phyloP scores from a whole-genome alignment of 2,888 invertebrate genomes.

The Zhengitettix transpicula region DNA sequence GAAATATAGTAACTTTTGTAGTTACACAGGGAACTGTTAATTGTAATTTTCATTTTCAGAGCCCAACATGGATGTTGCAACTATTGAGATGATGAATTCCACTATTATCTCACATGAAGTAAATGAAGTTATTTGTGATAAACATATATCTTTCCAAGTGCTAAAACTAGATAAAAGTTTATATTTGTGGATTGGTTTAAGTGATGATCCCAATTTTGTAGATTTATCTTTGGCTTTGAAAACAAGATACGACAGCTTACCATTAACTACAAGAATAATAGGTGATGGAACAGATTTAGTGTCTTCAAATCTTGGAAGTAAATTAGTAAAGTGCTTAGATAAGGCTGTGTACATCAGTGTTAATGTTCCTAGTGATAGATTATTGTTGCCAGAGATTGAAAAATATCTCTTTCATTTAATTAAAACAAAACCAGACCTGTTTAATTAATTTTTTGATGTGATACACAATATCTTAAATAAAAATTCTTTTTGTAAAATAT shows the following conservation, averaged over 20 bases:
- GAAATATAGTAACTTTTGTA: no score
- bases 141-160: constrained; percentile 22
- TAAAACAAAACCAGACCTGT: no score
- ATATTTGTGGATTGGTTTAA: constrained; percentile 28
- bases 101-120: no score
- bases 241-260: constrained; percentile 19
- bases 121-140: no score
- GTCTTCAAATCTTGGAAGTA: constrained; percentile 22
- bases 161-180: constrained; percentile 28
- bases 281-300: constrained; percentile 22
- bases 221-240: constrained; percentile 25
- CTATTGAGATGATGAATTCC: no score
- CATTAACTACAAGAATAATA: constrained; percentile 24
- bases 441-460: no score
- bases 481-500: no score
- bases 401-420: constrained; percentile 18
- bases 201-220: constrained; percentile 21
- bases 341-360: constrained; percentile 32
- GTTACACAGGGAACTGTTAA: no score
- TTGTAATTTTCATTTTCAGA: no score
- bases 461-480: no score
- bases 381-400: constrained; percentile 20
- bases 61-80: no score
- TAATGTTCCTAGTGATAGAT: constrained; percentile 25
- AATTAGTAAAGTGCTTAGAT: constrained; percentile 25